Evolutionary conservation across 2,113 vertebrate species (phyloP), one percentile per base, ranked within the genome.

Genomic region (Morone saxatilis): DNA sequence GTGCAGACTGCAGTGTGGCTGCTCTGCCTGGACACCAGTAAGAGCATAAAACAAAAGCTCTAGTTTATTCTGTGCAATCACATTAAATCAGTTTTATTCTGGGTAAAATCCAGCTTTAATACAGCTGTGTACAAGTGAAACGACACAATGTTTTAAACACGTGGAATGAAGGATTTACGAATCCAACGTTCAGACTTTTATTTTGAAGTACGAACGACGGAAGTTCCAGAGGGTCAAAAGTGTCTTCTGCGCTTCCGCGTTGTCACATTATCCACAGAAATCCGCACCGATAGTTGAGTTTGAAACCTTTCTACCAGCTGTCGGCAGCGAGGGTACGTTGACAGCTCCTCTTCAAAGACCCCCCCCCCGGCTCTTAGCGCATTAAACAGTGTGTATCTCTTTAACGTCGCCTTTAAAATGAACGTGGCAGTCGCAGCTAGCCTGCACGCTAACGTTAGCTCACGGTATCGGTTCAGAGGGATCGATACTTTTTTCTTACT

Each of bases 211-310:
- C 6, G 6, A 16, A 45, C 31, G 8, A 90, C 89, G 89, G 90
- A 75, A 67, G 16, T 51, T 5, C n/a, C 43, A 7, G 14, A 68
- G 85, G 86, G 75, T 76, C 90, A 88, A 85, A 88, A 67, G 10
- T 56, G 11, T 20, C 11, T 6, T 6, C 4, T 4, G 36, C 68
- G 11, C 85, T 94, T 94, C 93, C 93, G 91, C 83, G 87, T 93
- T 91, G 76, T 66, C 7, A 59, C 38, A 66, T n/a, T 25, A 70
- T 1, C 41, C 43, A 17, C 17, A 60, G 38, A 74, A 79, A 66
- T 68, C 62, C 3, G 0, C 12, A 40, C 8, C 41, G 67, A 71
- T 11, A 62, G 20, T 4, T 4, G 45, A 80, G 13, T 36, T 80
- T 25, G 25, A 25, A 25, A 25, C 25, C 25, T 25, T 25, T 25